A percentile compares a stretch with the other conserved stretches of the same genome.
Conservation (phyloP, 1,140 invertebrate species). For the Gryon sp. region DNA sequence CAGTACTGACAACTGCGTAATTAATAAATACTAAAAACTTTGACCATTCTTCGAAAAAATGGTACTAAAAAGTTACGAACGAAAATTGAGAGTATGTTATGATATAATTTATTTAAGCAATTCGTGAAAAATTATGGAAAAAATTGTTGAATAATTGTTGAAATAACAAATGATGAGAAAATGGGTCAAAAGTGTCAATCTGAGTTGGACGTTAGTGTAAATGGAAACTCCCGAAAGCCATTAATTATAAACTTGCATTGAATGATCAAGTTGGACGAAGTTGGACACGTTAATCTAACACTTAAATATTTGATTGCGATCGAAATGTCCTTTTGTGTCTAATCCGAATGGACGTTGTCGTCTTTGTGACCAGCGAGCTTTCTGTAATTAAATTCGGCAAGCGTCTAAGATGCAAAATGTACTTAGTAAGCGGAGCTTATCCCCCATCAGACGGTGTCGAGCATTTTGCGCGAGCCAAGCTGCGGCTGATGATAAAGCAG, state of each 20-base stretch:
- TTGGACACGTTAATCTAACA: constrained; percentile 37
- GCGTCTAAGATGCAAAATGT: constrained; percentile 66
- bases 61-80: no score
- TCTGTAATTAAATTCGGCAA: constrained; percentile 66
- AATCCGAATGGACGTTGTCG: constrained; percentile 57
- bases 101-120: no score
- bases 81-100: no score
- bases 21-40: no score
- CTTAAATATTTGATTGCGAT: constrained; percentile 47
- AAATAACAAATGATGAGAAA: no score
- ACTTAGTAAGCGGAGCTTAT: constrained; percentile 64
- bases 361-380: constrained; percentile 57
- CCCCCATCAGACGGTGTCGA: constrained; percentile 45
- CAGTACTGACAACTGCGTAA: no score
- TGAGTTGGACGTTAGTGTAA: no score
- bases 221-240: constrained; percentile 2
- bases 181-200: no score
- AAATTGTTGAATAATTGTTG: no score
- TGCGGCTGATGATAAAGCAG: constrained; percentile 55
- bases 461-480: constrained; percentile 43
- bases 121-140: no score
- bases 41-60: no score
- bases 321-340: constrained; percentile 41
- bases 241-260: constrained; percentile 33
- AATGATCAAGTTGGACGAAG: constrained; percentile 28